Conservation (phyloP, 2,113 vertebrate genomes). For the Spea multiplicata region DNA sequence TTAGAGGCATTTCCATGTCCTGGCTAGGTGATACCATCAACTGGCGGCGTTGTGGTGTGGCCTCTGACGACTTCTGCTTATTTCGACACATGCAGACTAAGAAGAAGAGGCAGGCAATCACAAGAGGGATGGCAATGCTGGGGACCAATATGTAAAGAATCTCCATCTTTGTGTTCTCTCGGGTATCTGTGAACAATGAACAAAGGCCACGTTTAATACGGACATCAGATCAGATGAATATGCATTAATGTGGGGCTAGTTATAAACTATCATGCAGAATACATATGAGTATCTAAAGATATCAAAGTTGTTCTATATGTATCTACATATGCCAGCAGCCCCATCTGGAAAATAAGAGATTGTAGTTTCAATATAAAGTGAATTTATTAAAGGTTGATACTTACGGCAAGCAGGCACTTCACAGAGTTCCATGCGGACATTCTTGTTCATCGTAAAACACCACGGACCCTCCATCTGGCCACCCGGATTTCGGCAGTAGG, state of each 20-base stretch:
- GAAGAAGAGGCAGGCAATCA: constrained; percentile 93
- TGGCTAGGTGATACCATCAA: constrained; percentile 82
- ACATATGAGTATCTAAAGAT: no score
- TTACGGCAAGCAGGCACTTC: constrained; percentile 91
- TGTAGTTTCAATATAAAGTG: no score
- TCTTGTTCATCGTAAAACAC: constrained; percentile 93
- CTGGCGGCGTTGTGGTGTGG: constrained; percentile 77
- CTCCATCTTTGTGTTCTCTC: constrained; percentile 85
- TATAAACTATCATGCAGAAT: no score
- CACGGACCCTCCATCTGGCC: constrained; percentile 92
- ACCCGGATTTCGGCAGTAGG: constrained; percentile 92
- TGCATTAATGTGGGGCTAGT: no score
- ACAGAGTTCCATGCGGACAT: constrained; percentile 87
- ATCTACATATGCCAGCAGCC: no score
- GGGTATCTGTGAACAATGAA: constrained; percentile 68
- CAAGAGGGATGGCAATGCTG: constrained; percentile 87
- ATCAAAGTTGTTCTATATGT: no score
- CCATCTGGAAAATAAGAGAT: no score
- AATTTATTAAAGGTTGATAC: constrained; percentile 58
- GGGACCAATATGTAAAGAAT: constrained; percentile 94
- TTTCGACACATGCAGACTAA: constrained; percentile 93
- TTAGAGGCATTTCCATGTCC: constrained; percentile 90
- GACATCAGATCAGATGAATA: no score
- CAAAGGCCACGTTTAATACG: not conserved
- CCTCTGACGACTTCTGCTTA: constrained; percentile 82